Evolutionary conservation across 2,113 vertebrate genomes (phyloP), one percentile per base, ranked within the genome.

Genomic region (Nothobranchius furzeri): DNA sequence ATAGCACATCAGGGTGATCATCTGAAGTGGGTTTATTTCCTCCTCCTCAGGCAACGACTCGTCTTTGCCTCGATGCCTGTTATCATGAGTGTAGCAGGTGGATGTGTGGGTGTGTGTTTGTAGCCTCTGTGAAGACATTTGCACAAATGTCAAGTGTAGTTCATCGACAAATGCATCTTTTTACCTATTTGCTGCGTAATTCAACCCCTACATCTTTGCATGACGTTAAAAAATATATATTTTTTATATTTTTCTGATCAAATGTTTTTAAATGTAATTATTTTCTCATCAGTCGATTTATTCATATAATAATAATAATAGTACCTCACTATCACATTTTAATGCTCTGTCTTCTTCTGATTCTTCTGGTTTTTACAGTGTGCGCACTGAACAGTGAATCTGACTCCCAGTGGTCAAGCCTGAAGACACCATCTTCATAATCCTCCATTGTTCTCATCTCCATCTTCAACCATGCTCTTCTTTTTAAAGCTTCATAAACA

Each of bases 111-210:
- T 40, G 37, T 40, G 37, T 40, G 37, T 40, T 7, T 40, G 37
- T 40, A 9, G 48, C 9, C 57, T 61, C 36, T 78, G 35, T 4
- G 43, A 51, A 4, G 6, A 55, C 3, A 12, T 65, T 70, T 70
- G 50, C 1, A 42, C 60, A 78, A 82, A 79, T 75, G 68, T 75
- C 69, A 76, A 77, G 67, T 60, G 64, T 15, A 45, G 52, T 64
- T 75, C 59, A 73, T 84, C 66, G 70, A 58, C 24, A 13, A 78
- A 73, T 40, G 20, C 49, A 60, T 77, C 55, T 74, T 83, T 76
- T 43, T 73, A 57, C 48, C 57, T 9, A 6, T 50, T 62, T 75
- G 61, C 64, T 20, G 30, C 50, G 60, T 59, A 46, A n/a, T 6
- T 9, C 48, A 11, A 48, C 67, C 59, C 62, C 63, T 42, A 46